A percentile compares a stretch with the other conserved stretches of the same genome.
Conservation (phyloP, 1,140 invertebrate genomes). For the Drepana arcuata region DNA sequence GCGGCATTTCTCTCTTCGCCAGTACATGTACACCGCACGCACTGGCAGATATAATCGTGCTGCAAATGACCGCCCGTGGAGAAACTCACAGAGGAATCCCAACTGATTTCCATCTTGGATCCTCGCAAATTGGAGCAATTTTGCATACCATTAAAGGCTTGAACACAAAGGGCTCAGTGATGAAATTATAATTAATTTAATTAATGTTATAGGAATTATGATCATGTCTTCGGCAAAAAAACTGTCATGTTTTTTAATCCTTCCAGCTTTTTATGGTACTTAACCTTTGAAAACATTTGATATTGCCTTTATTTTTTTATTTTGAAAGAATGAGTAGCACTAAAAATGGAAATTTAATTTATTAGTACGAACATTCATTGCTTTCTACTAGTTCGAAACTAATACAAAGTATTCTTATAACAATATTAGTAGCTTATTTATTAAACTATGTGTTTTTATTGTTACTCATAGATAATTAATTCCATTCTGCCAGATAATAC, state of each 20-base stretch:
- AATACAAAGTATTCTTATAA: too few relatives aligned
- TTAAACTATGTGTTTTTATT: too few relatives aligned
- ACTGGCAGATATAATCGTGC: slow-evolving; percentile 34
- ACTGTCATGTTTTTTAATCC: slow-evolving; percentile 18
- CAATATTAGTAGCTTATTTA: too few relatives aligned
- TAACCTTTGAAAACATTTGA: too few relatives aligned
- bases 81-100: slow-evolving; percentile 35
- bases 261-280: too few relatives aligned
- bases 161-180: background rate
- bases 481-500: too few relatives aligned
- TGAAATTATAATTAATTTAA: background rate
- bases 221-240: background rate
- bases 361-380: too few relatives aligned
- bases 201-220: background rate
- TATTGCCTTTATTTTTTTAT: too few relatives aligned
- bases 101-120: slow-evolving; percentile 38
- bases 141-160: background rate
- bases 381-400: too few relatives aligned
- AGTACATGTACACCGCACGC: slow-evolving; percentile 20
- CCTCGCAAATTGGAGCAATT: slow-evolving; percentile 35
- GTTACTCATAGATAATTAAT: too few relatives aligned
- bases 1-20: slow-evolving; percentile 7
- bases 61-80: slow-evolving; percentile 37
- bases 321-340: too few relatives aligned
- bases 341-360: too few relatives aligned